Evolutionary conservation across 2,888 invertebrate genomes (phyloP).

Genomic region (Drosophila diplacantha): DNA sequence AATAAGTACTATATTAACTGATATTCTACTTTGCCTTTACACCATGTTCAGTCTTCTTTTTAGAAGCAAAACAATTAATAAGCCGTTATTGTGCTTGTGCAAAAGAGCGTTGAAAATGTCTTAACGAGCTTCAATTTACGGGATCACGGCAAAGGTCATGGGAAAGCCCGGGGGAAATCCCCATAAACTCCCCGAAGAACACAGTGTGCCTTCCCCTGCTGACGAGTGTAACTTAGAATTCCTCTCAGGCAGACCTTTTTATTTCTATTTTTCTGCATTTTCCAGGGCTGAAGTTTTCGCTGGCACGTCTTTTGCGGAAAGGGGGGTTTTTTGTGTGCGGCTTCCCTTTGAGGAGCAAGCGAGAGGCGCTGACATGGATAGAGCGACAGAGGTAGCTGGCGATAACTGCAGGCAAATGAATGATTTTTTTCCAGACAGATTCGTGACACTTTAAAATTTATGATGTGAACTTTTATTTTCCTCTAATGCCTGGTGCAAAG

Average conservation of each 20-base stretch:
- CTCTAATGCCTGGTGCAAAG: constrained; percentile 19
- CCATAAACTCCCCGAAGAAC: neutral
- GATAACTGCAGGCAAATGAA: constrained; percentile 63
- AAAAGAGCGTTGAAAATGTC: constrained; percentile 5
- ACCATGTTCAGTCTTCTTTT: too few species aligned
- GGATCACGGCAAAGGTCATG: constrained; percentile 27
- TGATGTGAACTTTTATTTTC: constrained; percentile 68
- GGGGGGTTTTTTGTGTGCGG: too few species aligned
- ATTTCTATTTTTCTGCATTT: constrained; percentile 2
- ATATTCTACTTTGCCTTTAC: too few species aligned
- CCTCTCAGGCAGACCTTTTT: constrained; percentile 43
- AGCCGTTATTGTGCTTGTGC: neutral
- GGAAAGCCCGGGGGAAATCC: constrained; percentile 12
- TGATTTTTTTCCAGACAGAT: constrained; percentile 69
- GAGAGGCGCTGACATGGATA: constrained; percentile 9
- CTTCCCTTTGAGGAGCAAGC: constrained; percentile 61
- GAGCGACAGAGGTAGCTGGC: constrained; percentile 12
- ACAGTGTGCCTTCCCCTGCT: constrained; percentile 27
- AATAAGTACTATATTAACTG: too few species aligned
- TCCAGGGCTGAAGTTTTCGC: constrained; percentile 37
- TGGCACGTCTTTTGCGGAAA: constrained; percentile 63
- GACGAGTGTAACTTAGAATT: constrained; percentile 57
- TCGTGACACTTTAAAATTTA: constrained; percentile 74
- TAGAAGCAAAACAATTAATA: neutral
- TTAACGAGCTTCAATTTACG: constrained; percentile 12